Conservation (phyloP, 2,113 vertebrate genomes). For the Oncorhynchus kisutch region DNA sequence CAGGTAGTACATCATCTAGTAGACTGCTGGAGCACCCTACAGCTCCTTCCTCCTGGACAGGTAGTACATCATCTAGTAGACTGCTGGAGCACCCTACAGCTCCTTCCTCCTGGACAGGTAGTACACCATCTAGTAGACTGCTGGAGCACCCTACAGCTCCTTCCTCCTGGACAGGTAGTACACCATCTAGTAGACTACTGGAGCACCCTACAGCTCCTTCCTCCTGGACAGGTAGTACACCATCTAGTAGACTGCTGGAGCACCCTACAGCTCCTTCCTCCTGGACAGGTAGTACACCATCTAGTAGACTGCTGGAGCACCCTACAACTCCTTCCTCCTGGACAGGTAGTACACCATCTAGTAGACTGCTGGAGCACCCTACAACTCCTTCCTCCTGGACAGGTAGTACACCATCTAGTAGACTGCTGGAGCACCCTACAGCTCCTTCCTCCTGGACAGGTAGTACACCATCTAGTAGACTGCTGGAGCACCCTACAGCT, state of each 20-base stretch:
- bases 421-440: too few species aligned
- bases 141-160: not conserved
- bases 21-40: too few species aligned
- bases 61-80: not conserved
- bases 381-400: slow-evolving; percentile 84
- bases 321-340: slow-evolving; percentile 76
- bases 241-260: not conserved
- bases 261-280: slow-evolving; percentile 70
- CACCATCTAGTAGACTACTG: not conserved
- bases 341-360: slow-evolving; percentile 70
- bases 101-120: slow-evolving; percentile 86
- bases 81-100: too few species aligned
- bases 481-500: too few species aligned
- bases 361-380: too few species aligned
- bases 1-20: slow-evolving; percentile 51
- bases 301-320: not conserved
- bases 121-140: not conserved
- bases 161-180: slow-evolving; percentile 86
- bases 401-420: slow-evolving; percentile 37
- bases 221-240: slow-evolving; percentile 81
- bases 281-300: slow-evolving; percentile 75
- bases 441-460: too few species aligned
- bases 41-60: slow-evolving; percentile 87
- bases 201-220: slow-evolving; percentile 58
- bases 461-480: too few species aligned